These are phyloP conservation scores for Alexandromys fortis DNA, from an alignment of 2,113 vertebrate species.

Conservation along the genomic window DNA sequence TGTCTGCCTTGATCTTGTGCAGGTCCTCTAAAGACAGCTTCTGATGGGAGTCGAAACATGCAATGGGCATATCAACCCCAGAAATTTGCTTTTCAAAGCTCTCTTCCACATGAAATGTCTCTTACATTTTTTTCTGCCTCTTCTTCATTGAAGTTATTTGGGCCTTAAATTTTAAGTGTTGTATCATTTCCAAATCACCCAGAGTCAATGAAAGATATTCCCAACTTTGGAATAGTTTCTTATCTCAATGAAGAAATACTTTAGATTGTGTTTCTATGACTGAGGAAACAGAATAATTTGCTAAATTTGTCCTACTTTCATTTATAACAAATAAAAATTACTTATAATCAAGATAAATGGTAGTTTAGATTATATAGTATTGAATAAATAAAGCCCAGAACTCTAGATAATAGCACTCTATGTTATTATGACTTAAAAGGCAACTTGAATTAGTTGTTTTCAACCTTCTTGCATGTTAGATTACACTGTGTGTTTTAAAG, in stretches of 20 bases:
- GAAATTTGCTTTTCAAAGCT: background rate
- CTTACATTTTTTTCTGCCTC: background rate
- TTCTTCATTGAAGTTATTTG: background rate
- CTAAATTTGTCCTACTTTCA: background rate
- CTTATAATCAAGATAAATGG: background rate
- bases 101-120: background rate
- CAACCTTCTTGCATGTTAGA: background rate
- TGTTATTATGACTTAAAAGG: background rate
- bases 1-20: background rate
- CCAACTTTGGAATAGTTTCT: background rate
- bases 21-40: background rate
- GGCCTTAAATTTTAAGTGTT: background rate
- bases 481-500: background rate
- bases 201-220: background rate
- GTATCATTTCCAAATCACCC: background rate
- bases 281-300: background rate
- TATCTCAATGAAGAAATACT: background rate
- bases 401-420: background rate
- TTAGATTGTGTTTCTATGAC: background rate
- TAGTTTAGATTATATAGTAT: background rate
- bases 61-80: background rate
- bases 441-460: background rate
- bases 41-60: background rate
- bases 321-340: background rate
- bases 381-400: background rate